A percentile compares a stretch with the other conserved stretches of the same genome.
Evolutionary conservation across 2,797 vertebrate genomes (phyloP).

Genomic region (Lindbergichthys nudifrons): DNA sequence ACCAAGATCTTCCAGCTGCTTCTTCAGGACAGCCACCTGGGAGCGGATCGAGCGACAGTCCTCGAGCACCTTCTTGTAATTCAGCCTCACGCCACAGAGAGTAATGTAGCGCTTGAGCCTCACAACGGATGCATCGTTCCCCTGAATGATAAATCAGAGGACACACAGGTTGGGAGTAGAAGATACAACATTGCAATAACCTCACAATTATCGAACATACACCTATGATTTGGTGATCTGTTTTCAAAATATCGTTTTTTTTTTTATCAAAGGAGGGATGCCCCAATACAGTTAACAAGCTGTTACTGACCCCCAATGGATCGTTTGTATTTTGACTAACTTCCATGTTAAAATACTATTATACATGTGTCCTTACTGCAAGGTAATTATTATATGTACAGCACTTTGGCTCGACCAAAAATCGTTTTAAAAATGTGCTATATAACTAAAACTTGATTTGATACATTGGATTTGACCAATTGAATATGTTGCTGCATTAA

Average conservation of each 20-base stretch:
- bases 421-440: too few relatives aligned
- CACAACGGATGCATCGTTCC: conserved; percentile 77
- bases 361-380: too few relatives aligned
- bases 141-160: conserved; percentile 28
- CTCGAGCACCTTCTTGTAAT: conserved; percentile 89
- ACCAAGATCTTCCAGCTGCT: conserved; percentile 88
- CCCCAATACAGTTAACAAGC: too few relatives aligned
- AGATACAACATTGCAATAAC: neutral
- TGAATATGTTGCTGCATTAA: too few relatives aligned
- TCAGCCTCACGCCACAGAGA: conserved; percentile 86
- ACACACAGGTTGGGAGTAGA: neutral
- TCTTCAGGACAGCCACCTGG: conserved; percentile 82
- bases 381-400: too few relatives aligned
- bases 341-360: too few relatives aligned
- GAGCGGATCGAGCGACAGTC: conserved; percentile 80
- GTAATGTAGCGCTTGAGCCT: conserved; percentile 89
- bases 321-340: neutral
- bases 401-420: too few relatives aligned
- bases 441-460: too few relatives aligned
- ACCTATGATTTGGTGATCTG: neutral
- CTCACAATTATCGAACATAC: neutral
- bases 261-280: neutral
- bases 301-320: too few relatives aligned
- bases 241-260: neutral
- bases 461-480: too few relatives aligned